phyloP scores from a whole-genome alignment of 2,888 invertebrate genomes.

The Lordiphosa fenestrarum region DNA sequence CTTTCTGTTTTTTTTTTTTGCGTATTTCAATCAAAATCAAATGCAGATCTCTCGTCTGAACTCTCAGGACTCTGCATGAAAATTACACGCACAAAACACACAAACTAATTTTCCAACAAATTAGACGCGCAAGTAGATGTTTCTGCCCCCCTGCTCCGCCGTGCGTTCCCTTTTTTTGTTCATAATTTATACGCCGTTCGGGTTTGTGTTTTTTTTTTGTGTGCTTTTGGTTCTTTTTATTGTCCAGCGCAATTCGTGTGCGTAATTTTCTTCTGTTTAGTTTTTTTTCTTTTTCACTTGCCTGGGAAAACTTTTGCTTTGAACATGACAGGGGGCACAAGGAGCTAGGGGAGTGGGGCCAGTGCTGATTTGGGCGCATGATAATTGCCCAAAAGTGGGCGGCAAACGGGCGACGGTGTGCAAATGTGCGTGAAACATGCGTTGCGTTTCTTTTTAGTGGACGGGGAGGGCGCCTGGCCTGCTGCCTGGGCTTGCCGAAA shows the following conservation, averaged over 20 bases:
- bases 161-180: constrained; percentile 24
- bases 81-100: constrained; percentile 69
- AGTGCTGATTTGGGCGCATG: constrained; percentile 51
- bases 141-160: constrained; percentile 1
- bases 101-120: constrained; percentile 72
- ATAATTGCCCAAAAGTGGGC: constrained; percentile 47
- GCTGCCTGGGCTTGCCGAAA: constrained; percentile 4
- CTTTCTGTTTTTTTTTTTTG: constrained; percentile 15
- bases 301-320: constrained; percentile 57
- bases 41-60: constrained; percentile 47
- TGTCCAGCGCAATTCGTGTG: constrained; percentile 70
- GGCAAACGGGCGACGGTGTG: constrained; percentile 22
- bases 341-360: background rate
- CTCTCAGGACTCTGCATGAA: constrained; percentile 48
- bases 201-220: constrained; percentile 3
- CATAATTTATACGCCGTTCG: constrained; percentile 13
- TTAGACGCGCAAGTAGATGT: constrained; percentile 62
- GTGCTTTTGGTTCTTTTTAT: constrained; percentile 46
- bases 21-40: constrained; percentile 67
- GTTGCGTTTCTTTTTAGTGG: constrained; percentile 36
- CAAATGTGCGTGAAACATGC: constrained; percentile 58
- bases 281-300: constrained; percentile 33
- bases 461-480: constrained; percentile 1
- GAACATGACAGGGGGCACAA: constrained; percentile 31
- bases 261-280: constrained; percentile 64